These are phyloP conservation scores for Acrocyrtus sp. DNA, from an alignment of 2,888 invertebrate species.

Conservation along the genomic window DNA sequence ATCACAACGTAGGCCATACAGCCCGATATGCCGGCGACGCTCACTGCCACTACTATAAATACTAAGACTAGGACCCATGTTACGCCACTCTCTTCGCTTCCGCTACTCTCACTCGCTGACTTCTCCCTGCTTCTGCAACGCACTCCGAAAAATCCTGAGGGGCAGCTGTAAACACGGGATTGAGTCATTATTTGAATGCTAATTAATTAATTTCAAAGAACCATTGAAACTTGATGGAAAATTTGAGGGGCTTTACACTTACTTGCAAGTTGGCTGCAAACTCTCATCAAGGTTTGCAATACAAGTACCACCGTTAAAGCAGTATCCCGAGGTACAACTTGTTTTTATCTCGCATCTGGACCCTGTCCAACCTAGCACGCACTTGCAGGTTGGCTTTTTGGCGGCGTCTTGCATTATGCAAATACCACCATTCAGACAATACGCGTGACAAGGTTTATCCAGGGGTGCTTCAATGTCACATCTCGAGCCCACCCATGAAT, in stretches of 20 bases:
- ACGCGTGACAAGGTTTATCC: conserved; percentile 72
- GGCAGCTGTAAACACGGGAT: conserved; percentile 66
- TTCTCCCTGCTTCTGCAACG: conserved; percentile 52
- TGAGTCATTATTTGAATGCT: no score
- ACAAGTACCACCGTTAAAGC: conserved; percentile 71
- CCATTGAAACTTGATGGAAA: neutral
- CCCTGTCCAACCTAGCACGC: conserved; percentile 72
- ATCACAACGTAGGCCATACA: conserved; percentile 63
- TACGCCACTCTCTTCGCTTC: conserved; percentile 53
- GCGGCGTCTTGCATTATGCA: conserved; percentile 71
- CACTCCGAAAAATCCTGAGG: conserved; percentile 65
- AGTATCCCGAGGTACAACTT: conserved; percentile 68
- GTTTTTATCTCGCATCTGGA: conserved; percentile 69
- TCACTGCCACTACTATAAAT: conserved; percentile 62
- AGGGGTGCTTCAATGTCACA: conserved; percentile 73
- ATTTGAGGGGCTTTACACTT: conserved; percentile 63
- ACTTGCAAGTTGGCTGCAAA: conserved; percentile 67
- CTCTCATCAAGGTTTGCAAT: conserved; percentile 65
- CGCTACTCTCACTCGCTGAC: conserved; percentile 8
- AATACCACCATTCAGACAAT: conserved; percentile 72
- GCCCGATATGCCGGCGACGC: conserved; percentile 61
- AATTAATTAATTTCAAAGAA: neutral
- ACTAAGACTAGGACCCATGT: conserved; percentile 63
- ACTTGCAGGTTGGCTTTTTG: conserved; percentile 70
- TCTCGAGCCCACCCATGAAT: conserved; percentile 70